Evolutionary conservation across 2,113 vertebrate species (phyloP), one percentile per base, ranked within the genome.

Genomic region (Corynorhinus townsendii): DNA sequence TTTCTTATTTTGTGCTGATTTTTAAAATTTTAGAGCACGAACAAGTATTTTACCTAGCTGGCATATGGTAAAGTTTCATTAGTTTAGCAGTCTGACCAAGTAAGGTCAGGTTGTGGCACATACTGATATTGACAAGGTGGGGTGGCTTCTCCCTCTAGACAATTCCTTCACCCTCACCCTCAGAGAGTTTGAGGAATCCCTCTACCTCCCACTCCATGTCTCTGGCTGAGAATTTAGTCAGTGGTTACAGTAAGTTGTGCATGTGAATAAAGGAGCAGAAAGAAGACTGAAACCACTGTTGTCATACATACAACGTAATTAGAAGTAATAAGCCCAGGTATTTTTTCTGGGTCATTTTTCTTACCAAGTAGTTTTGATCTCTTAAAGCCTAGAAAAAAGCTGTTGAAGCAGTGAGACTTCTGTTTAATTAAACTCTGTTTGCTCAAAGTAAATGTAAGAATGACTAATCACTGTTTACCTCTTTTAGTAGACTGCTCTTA

Each of bases 341-440:
- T 35, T 69, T 17, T 69, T 56, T 71, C 1, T 52, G 11, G 90
- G 20, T 79, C 43, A 56, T 75, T 96, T 94, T 97, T 88, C 59
- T 92, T 95, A 92, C 81, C n/a, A 93, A 93, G 40, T 89, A 81
- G 59, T 90, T 96, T 90, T 92, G 38, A 95, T 81, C 56, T 95
- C 22, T 73, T 93, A 92, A 88, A 93, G 45, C 49, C 35, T 95
- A 66, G 64, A n/a, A 93, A 94, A 94, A 75, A 82, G 17, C 75
- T 91, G 9, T 91, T 86, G 43, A 93, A 86, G 45, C 92, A 95
- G 77, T 66, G 52, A 94, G 43, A 64, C 66, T n/a, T 90, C 72
- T 94, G 14, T 95, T 93, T 96, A 87, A 92, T 95, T 96, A 94
- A 96, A 77, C 47, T 86, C 52, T 73, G 52, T 94, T 82, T 96